Evolutionary conservation across 1,140 invertebrate genomes (phyloP), one percentile per base, ranked within the genome.

Genomic region (Ostrea denselamellosa): DNA sequence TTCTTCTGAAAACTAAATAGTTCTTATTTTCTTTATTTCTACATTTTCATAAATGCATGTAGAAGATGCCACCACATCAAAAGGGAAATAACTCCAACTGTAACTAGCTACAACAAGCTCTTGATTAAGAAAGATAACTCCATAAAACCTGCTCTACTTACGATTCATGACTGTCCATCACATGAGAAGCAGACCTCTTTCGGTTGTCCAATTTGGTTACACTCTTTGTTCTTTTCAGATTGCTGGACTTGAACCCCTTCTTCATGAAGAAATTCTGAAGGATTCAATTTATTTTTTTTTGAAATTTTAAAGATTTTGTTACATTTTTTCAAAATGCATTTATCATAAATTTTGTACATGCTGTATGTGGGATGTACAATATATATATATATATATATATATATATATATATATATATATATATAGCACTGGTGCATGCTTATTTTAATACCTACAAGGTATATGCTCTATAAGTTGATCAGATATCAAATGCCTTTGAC

Each of bases 211-310:
- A 95, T 94, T 98, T 98, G 81, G 97, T 98, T 89, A 97, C 97
- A 92, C 97, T 98, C 94, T 98, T 98, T 89, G 98, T 98, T 92
- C 98, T 96, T 95, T 98, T 98, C 90, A 98, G 95, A 84, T 93
- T 93, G 22, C 68, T 77, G 12, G 90, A 91, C 93, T 97, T 96
- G 95, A 97, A 97, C 88, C 97, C 97, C 93, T 98, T 96, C 96
- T 98, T 98, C 85, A 97, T 97, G 96, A 98, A 98, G 96, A 98
- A 98, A 94, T 97, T 97, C 96, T 97, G 95, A 7, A 94, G 88
- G 84, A 62, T 44, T 62, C 77, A 34, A 77, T 9, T 9, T 22
- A 2, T 1, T 58, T 9, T n/a, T n/a, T 2, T 44, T 44, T 44
- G 34, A 44, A 44, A 44, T 44, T 2, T 44, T 5, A n/a, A 44